A percentile compares a stretch with the other conserved stretches of the same genome.
Evolutionary conservation across 2,888 invertebrate species (phyloP).

Genomic region (Drosophila fungiperda): DNA sequence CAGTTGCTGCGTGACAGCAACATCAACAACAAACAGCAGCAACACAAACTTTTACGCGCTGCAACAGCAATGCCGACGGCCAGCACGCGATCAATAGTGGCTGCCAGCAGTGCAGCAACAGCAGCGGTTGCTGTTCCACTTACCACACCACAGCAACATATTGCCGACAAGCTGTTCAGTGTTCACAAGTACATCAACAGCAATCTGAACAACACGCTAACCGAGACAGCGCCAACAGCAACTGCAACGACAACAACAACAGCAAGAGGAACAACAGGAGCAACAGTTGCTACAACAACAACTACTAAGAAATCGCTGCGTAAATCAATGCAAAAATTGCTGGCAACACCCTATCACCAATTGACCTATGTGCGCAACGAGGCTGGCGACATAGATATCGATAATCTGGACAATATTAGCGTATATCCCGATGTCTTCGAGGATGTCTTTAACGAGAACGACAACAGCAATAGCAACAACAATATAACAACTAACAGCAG

Average conservation of each 20-base stretch:
- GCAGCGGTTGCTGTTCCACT: slow-evolving; percentile 16
- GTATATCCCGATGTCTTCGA: slow-evolving; percentile 78
- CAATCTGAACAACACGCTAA: slow-evolving; percentile 67
- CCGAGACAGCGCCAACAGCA: slow-evolving; percentile 51
- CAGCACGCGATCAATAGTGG: slow-evolving; percentile 45
- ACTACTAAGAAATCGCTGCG: slow-evolving; percentile 73
- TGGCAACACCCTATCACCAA: slow-evolving; percentile 81
- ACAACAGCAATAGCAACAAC: slow-evolving; percentile 35
- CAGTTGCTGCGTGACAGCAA: slow-evolving; percentile 40
- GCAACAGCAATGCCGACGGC: slow-evolving; percentile 20
- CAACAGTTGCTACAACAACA: slow-evolving; percentile 47
- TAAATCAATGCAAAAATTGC: slow-evolving; percentile 76
- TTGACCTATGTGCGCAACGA: slow-evolving; percentile 80
- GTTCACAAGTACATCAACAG: slow-evolving; percentile 67
- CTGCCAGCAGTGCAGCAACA: slow-evolving; percentile 28
- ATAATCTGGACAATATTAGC: slow-evolving; percentile 82
- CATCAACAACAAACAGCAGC: slow-evolving; percentile 36
- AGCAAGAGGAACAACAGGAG: slow-evolving; percentile 25
- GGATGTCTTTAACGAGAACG: slow-evolving; percentile 54
- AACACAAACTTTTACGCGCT: slow-evolving; percentile 38
- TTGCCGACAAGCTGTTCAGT: slow-evolving; percentile 60
- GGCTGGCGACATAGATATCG: slow-evolving; percentile 82
- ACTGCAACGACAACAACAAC: slow-evolving; percentile 25
- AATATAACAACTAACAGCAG: slow-evolving; percentile 57
- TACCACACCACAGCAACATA: slow-evolving; percentile 46